Evolutionary conservation across 2,113 vertebrate genomes (phyloP), one percentile per base, ranked within the genome.

Genomic region (Vimba vimba): DNA sequence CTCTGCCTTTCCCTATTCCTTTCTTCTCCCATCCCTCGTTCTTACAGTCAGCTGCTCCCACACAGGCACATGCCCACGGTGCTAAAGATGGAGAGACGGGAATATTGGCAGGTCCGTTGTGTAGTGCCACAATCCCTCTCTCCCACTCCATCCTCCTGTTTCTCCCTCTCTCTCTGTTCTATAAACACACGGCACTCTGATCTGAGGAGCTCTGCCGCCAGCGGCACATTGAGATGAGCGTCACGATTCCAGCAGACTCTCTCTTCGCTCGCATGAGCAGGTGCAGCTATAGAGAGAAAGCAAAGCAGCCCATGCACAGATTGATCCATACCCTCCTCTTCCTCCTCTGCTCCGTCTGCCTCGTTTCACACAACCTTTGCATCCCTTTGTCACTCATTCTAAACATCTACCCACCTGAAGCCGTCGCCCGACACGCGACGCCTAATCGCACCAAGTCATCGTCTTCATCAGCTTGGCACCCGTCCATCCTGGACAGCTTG

Each of bases 171-270:
- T 45, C 62, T 85, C 64, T 47, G 84, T 84, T 85, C 69, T 85
- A 79, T 85, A 88, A 88, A 88, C 78, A 88, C 87, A 66, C 25
- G 36, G 45, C 64, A 25, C 84, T 85, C 77, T 88, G 60, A 82
- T 85, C 43, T 81, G 71, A 79, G 74, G 59, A 71, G 80, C 71
- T 75, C 50, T 50, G 77, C 55, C 71, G 39, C 33, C 85, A 77
- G 87, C 79, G 78, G 75, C 76, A 13, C 93, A 94, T 94, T 94
- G 90, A 94, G 89, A 94, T 94, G 92, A 89, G 91, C 89, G 90
- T 94, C 94, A 94, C 92, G 93, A 92, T 91, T 93, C 89, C 88
- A 79, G 86, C 88, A 93, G 93, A 90, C 91, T 92, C 83, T 92
- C 83, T 89, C 87, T 91, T 92, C 91, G 89, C 87, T 92, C 68